A percentile compares a stretch with the other conserved stretches of the same genome.
Evolutionary conservation across 2,797 vertebrate species (phyloP).

Genomic region (Gouania willdenowi): DNA sequence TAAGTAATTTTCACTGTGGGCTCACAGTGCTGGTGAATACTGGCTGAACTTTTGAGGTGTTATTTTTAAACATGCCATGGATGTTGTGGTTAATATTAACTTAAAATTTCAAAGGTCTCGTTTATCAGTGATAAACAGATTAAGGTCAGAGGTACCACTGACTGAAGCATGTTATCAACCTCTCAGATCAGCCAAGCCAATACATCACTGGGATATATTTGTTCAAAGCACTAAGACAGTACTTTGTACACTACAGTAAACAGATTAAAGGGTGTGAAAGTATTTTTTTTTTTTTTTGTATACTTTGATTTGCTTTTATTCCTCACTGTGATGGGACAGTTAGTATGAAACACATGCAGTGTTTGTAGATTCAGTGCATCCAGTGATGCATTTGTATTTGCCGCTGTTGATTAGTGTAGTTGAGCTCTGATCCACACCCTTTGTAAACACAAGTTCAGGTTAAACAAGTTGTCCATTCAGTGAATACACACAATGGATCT

Average conservation of each 20-base stretch:
- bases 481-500: neutral
- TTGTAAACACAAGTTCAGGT: conserved; percentile 23
- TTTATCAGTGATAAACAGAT: conserved; percentile 29
- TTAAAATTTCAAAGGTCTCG: conserved; percentile 47
- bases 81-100: conserved; percentile 21
- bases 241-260: too few relatives aligned
- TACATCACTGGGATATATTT: neutral
- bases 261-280: too few relatives aligned
- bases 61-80: too few relatives aligned
- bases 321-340: neutral
- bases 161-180: conserved; percentile 6
- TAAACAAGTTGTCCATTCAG: neutral
- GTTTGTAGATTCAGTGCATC: too few relatives aligned
- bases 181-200: neutral
- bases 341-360: neutral
- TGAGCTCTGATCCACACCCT: conserved; percentile 14
- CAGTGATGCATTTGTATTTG: too few relatives aligned
- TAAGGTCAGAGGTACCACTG: conserved; percentile 30
- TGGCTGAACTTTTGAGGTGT: too few relatives aligned
- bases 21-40: too few relatives aligned
- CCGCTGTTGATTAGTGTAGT: neutral
- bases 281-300: too few relatives aligned
- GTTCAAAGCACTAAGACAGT: too few relatives aligned
- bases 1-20: too few relatives aligned
- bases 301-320: neutral